Conservation (phyloP, 2,888 invertebrate genomes). For the Conops quadrifasciatus region DNA sequence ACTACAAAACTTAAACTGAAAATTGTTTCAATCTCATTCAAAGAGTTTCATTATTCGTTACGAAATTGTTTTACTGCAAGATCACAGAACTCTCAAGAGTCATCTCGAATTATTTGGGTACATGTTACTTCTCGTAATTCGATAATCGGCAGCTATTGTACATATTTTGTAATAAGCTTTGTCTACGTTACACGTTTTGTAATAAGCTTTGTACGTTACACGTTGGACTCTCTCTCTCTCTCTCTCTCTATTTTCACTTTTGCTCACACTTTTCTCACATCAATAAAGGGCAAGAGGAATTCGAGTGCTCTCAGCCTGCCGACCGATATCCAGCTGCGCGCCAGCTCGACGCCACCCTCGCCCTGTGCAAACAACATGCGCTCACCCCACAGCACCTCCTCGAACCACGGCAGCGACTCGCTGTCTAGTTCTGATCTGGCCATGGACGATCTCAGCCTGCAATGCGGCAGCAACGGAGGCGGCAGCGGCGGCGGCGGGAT, state of each 20-base stretch:
- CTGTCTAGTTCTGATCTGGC: conserved; percentile 78
- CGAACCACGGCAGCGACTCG: conserved; percentile 80
- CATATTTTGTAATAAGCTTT: too few relatives aligned
- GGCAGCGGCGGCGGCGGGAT: conserved; percentile 18
- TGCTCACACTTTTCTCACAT: conserved; percentile 24
- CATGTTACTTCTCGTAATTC: too few relatives aligned
- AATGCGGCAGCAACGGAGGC: conserved; percentile 43
- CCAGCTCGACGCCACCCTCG: conserved; percentile 71
- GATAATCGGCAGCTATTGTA: too few relatives aligned
- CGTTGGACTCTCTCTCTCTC: too few relatives aligned
- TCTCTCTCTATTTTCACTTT: background rate
- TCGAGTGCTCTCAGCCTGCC: conserved; percentile 59
- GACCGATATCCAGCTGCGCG: conserved; percentile 57
- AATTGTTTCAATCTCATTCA: too few relatives aligned
- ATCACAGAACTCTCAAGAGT: too few relatives aligned
- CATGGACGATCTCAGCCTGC: conserved; percentile 68
- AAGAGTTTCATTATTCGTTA: too few relatives aligned
- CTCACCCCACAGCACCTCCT: conserved; percentile 75
- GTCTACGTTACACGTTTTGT: too few relatives aligned
- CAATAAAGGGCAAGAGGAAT: conserved; percentile 52
- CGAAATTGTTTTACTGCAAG: too few relatives aligned
- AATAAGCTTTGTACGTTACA: too few relatives aligned
- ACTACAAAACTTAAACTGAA: too few relatives aligned
- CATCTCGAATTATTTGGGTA: too few relatives aligned
- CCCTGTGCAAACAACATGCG: conserved; percentile 71